Evolutionary conservation across 2,888 invertebrate species (phyloP), one percentile per base, ranked within the genome.

Genomic region (Gandaritis pyraliata): DNA sequence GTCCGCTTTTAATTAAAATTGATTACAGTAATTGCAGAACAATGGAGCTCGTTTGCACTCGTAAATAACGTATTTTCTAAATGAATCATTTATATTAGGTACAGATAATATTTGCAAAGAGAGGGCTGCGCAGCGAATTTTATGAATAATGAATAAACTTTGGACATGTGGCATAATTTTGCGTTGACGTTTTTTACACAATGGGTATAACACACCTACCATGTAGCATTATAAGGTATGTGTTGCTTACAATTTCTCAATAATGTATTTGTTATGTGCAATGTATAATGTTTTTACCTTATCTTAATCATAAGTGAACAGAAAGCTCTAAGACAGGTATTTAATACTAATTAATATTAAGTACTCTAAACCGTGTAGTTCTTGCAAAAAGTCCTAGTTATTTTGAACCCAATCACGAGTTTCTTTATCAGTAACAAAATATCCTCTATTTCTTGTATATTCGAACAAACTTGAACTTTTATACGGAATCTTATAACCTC

Each of bases 11-110:
- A 71, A 78, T 80, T 77, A 76, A 76, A 78, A 80, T 78, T 81
- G 77, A 82, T 81, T 78, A 77, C 72, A 70, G 71, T 72, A 73
- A 77, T 78, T 80, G 75, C 73, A 75, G 74, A 80, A 84, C 83
- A 82, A 84, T 79, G 70, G 57, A 62, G 73, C 77, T 80, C 77
- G 69, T 83, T 84, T 81, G 76, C 76, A 76, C 71, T 78, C 72
- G 74, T 71, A 70, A 76, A 76, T 75, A 59, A 64, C 56, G 66
- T 72, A 71, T 71, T 70, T 75, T 74, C 73, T 75, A 75, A n/a
- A 75, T 71, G 71, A 74, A 75, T 77, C 61, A 58, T 45, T 60
- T 58, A 50, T 53, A 54, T 58, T 58, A 33, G n/a, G 8, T 49
- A 29, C 41, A 30, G 58, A 60, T 54, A 49, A 47, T 57, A 54